Base-by-base conservation (phyloP, 2,888 invertebrate species). In the Cordilura impudica region DNA sequence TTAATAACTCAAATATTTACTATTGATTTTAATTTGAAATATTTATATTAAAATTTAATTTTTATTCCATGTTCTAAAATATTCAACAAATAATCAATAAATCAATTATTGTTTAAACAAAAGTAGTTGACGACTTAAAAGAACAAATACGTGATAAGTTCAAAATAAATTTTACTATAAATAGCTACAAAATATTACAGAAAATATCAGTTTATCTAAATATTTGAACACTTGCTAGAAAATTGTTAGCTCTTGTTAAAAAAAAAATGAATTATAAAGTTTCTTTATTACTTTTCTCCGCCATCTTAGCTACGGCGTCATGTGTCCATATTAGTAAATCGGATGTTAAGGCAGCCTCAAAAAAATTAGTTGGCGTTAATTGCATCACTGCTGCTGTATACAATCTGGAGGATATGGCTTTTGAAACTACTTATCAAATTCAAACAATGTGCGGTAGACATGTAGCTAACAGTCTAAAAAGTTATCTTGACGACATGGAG, bases 291-390 rank as follows among this genome's bases (percentile, higher is more conserved):
- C 12, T 77, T 23, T 49, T 77, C 49, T 16, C 54, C 21, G 29
- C 60, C 26, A 14, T 47, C 5, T 10, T 69, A 6, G 51, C n/a
- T 2, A 26, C 26, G 3, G 51, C 23, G 6, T 18, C 12, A 5
- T 2, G 7, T 3, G 16, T 43, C 6, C 8, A 26, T 58, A 54
- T 26, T 3, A 14, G 18, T 14, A 18, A 53, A 2, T 75, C 51
- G 31, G 58, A 6, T 23, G 5, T 3, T 2, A 45, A 60, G 18
- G 70, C 66, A 6, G 16, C 10, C 2, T 8, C 0, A 16, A 47
- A 7, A 23, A 77, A 77, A 18, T 56, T 77, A 29, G n/a, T 12
- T 3, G 66, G 77, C 10, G 12, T 77, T 4, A 39, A 72, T 49
- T 77, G 77, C 14, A 18, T 77, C 35, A 18, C n/a, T 1, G 49